A percentile compares a stretch with the other conserved stretches of the same genome.
These are phyloP conservation scores for Drosophila littoralis DNA, from an alignment of 1,140 invertebrate species.

Conservation along the genomic window DNA sequence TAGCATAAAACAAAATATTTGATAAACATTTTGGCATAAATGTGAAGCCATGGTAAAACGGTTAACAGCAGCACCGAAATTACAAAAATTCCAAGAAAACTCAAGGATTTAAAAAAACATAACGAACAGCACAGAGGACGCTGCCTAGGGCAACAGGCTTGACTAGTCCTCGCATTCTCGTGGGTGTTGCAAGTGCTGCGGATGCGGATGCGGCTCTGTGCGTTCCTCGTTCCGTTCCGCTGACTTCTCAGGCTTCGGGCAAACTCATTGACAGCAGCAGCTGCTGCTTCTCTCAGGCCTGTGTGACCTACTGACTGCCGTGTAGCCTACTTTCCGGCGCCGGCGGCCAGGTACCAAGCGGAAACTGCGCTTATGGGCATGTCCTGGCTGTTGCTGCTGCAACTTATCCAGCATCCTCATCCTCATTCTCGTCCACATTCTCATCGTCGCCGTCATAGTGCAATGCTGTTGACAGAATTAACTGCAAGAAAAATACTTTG, in stretches of 20 bases:
- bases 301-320: conserved; percentile 71
- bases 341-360: conserved; percentile 31
- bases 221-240: conserved; percentile 3
- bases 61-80: conserved; percentile 5
- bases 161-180: conserved; percentile 11
- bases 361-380: conserved; percentile 55
- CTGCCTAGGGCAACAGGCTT: conserved; percentile 25
- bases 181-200: conserved; percentile 15
- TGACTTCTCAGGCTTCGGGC: conserved; percentile 22
- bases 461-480: conserved; percentile 71
- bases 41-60: background rate
- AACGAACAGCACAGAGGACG: background rate
- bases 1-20: conserved; percentile 5
- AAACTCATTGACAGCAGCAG: conserved; percentile 54
- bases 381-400: conserved; percentile 28
- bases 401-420: conserved; percentile 26
- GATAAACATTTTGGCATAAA: conserved; percentile 13
- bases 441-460: background rate
- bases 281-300: conserved; percentile 60
- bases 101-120: conserved; percentile 19
- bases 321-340: conserved; percentile 74
- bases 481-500: conserved; percentile 75
- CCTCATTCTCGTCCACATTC: conserved; percentile 2
- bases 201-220: conserved; percentile 10
- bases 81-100: conserved; percentile 20